phyloP scores from a whole-genome alignment of 2,113 vertebrate species.

The Aix galericulata region DNA sequence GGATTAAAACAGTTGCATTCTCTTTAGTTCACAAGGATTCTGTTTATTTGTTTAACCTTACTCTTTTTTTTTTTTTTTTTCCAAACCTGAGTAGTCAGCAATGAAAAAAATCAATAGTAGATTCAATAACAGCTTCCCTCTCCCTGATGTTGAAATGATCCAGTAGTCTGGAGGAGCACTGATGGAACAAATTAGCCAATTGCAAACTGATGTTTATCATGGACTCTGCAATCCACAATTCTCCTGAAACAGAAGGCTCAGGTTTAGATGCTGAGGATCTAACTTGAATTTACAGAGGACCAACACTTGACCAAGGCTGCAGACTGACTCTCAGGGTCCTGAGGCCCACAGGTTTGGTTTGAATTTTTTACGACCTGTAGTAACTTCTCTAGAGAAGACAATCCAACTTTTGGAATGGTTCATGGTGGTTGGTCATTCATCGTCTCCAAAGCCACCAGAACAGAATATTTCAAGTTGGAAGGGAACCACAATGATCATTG shows the following conservation, averaged over 20 bases:
- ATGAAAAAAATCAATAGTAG: neutral
- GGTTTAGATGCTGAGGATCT: fast-evolving
- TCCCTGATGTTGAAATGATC: neutral
- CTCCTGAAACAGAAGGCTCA: neutral
- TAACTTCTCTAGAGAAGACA: neutral
- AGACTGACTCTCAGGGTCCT: neutral
- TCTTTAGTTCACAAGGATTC: neutral
- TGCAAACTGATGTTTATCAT: neutral
- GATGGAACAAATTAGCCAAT: neutral
- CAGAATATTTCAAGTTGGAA: neutral
- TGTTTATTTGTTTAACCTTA: neutral
- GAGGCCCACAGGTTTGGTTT: neutral
- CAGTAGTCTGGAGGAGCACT: neutral
- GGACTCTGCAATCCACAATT: neutral
- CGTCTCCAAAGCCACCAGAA: neutral
- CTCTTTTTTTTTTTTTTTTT: neutral
- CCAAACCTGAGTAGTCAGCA: neutral
- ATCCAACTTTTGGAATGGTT: neutral
- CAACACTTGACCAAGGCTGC: neutral
- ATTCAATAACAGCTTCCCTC: neutral
- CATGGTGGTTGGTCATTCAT: neutral
- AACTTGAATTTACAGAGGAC: neutral
- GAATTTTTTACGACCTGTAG: neutral
- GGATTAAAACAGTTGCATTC: neutral
- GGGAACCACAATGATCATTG: neutral